A percentile compares a stretch with the other conserved stretches of the same genome.
These are phyloP conservation scores for Epicampocera succincta DNA, from an alignment of 2,888 invertebrate genomes.

Conservation along the genomic window DNA sequence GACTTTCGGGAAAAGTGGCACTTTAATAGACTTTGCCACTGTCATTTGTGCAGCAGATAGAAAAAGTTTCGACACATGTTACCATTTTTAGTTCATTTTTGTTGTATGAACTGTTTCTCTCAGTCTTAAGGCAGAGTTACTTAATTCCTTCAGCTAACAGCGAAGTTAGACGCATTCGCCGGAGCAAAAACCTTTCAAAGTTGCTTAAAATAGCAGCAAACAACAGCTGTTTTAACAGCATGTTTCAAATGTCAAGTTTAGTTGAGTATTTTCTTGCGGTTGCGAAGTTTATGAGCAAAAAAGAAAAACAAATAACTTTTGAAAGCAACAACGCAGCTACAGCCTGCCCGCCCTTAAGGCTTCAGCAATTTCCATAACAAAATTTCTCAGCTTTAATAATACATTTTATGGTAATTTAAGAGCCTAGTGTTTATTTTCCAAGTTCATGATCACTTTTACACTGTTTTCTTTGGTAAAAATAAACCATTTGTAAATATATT, in stretches of 20 bases:
- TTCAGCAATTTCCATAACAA: too few relatives aligned
- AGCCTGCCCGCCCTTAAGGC: too few relatives aligned
- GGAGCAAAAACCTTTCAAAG: neutral
- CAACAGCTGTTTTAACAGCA: constrained; percentile 55
- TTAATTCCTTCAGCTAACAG: constrained; percentile 20
- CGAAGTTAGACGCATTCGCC: neutral
- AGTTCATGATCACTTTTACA: too few relatives aligned
- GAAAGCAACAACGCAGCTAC: too few relatives aligned
- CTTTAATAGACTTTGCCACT: constrained; percentile 1
- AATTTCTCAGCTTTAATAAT: too few relatives aligned
- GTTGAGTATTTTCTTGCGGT: constrained; percentile 28
- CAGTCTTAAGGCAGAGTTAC: constrained; percentile 8
- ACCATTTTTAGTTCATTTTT: constrained; percentile 21
- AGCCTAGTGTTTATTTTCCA: too few relatives aligned
- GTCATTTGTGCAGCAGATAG: constrained; percentile 28
- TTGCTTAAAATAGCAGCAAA: neutral
- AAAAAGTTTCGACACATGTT: constrained; percentile 60
- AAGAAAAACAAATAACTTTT: too few relatives aligned
- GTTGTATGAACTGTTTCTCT: neutral
- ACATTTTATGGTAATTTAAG: too few relatives aligned
- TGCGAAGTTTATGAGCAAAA: constrained; percentile 11
- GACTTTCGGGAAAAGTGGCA: constrained; percentile 5
- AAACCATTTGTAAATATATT: too few relatives aligned
- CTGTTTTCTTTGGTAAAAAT: too few relatives aligned
- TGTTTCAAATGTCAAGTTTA: constrained; percentile 54